Conservation (phyloP, 2,797 vertebrate genomes). For the Platalea minor region DNA sequence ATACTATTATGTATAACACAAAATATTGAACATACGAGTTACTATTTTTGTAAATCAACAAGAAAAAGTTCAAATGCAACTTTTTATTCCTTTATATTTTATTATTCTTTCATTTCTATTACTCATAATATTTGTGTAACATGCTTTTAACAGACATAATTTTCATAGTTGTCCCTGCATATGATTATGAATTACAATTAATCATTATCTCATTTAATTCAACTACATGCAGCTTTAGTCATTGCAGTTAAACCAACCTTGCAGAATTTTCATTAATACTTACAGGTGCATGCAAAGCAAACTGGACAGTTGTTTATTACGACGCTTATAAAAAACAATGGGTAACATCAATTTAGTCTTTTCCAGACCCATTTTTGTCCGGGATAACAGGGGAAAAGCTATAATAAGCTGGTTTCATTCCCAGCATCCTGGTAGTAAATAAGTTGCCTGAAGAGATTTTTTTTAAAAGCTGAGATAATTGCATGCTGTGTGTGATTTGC, state of each 20-base stretch:
- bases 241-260: neutral
- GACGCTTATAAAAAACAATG: neutral
- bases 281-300: neutral
- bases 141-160: neutral
- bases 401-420: neutral
- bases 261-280: neutral
- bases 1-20: neutral
- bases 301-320: neutral
- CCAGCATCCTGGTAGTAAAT: neutral
- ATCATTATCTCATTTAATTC: conserved; percentile 1
- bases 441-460: neutral
- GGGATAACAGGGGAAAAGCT: neutral
- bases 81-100: neutral
- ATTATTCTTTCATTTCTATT: neutral
- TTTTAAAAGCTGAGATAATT: neutral
- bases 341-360: neutral
- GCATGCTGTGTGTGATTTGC: neutral
- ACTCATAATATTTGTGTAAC: neutral
- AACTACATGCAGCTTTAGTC: neutral
- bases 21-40: neutral
- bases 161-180: neutral
- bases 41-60: neutral
- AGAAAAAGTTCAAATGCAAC: neutral
- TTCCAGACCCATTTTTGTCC: neutral
- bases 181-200: neutral